These are phyloP conservation scores for Merops nubicus DNA, from an alignment of 2,113 vertebrate genomes.

Conservation along the genomic window DNA sequence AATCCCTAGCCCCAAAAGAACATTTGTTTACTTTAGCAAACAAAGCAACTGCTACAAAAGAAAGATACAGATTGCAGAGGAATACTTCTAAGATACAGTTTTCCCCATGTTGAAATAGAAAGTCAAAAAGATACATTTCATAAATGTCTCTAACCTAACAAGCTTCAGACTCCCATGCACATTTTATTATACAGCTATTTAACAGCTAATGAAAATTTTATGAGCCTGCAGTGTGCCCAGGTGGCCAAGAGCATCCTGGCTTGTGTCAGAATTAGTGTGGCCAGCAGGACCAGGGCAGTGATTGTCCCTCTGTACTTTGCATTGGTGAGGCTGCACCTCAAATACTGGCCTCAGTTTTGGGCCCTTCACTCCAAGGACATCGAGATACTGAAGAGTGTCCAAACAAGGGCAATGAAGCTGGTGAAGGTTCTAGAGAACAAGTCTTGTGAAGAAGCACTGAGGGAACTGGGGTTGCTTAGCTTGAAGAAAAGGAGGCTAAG, in stretches of 20 bases:
- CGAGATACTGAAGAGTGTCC: too few relatives aligned
- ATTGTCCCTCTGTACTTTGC: too few relatives aligned
- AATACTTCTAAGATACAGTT: background rate
- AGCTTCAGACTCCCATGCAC: background rate
- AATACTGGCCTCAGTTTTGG: too few relatives aligned
- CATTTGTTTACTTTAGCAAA: conserved; percentile 40
- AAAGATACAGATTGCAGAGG: background rate
- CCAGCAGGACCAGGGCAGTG: background rate
- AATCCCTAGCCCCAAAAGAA: conserved; percentile 45
- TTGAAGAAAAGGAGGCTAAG: too few relatives aligned
- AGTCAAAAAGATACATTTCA: background rate
- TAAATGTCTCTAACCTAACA: background rate
- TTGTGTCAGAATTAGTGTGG: background rate
- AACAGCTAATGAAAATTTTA: background rate
- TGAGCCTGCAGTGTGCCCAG: background rate
- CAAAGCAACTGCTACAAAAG: background rate
- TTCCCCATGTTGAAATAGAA: background rate
- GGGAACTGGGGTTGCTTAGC: too few relatives aligned
- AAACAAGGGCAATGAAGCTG: too few relatives aligned
- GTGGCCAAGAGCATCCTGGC: too few relatives aligned
- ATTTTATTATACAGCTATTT: conserved; percentile 1
- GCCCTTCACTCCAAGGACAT: too few relatives aligned
- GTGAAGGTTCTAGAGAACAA: too few relatives aligned
- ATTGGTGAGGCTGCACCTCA: background rate
- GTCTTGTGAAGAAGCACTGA: too few relatives aligned